Conservation (phyloP, 2,888 invertebrate species). For the Caenorhabditis sinica region DNA sequence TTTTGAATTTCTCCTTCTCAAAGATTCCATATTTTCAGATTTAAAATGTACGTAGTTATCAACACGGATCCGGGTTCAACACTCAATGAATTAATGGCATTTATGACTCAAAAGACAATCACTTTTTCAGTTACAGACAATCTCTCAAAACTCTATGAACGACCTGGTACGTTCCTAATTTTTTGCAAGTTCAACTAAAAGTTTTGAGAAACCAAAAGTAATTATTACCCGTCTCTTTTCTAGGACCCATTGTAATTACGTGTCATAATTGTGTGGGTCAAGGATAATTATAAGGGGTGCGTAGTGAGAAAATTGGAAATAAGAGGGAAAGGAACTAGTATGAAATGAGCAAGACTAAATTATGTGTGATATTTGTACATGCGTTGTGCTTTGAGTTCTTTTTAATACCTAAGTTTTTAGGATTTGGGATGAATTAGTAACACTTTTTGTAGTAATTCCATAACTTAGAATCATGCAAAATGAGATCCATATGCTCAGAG, state of each 20-base stretch:
- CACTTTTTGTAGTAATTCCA: too few species aligned
- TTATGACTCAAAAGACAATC: constrained; percentile 64
- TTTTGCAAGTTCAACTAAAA: background rate
- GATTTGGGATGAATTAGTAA: too few species aligned
- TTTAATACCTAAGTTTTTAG: too few species aligned
- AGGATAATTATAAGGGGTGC: constrained; percentile 23
- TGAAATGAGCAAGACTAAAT: background rate
- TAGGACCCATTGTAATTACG: constrained; percentile 8
- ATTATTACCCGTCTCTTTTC: background rate
- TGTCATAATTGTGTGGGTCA: constrained; percentile 27
- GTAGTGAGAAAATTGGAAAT: background rate
- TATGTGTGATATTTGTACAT: too few species aligned
- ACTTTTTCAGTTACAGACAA: constrained; percentile 65
- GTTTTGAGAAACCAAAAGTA: background rate
- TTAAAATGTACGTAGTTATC: constrained; percentile 62
- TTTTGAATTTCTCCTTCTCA: background rate
- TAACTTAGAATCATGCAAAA: too few species aligned
- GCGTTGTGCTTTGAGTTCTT: too few species aligned
- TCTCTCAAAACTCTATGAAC: constrained; percentile 44
- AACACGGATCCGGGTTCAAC: constrained; percentile 61
- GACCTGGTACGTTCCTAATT: constrained; percentile 29
- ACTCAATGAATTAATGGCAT: constrained; percentile 62
- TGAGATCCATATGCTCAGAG: too few species aligned
- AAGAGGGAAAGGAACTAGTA: background rate
- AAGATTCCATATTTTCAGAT: constrained; percentile 10